Evolutionary conservation across 2,113 vertebrate species (phyloP).

Genomic region (Arothron firmamentum): DNA sequence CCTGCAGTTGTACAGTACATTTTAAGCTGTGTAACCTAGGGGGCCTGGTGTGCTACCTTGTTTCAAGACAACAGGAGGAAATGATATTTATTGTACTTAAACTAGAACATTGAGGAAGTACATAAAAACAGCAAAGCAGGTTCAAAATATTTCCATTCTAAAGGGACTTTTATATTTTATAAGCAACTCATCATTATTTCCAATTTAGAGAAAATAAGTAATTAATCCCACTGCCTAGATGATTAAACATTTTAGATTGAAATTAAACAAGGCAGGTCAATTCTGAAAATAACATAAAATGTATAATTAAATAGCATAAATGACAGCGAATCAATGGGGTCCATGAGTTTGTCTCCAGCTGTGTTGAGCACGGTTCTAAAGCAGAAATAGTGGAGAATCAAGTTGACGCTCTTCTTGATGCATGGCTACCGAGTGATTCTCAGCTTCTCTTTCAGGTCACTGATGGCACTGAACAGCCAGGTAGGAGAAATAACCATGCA

Average conservation of each 20-base stretch:
- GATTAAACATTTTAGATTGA: constrained; percentile 1
- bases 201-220: neutral
- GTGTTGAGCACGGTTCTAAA: constrained; percentile 17
- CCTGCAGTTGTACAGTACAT: neutral
- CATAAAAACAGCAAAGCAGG: neutral
- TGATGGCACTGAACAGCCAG: constrained; percentile 36
- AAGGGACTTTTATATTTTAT: neutral
- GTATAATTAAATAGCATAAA: constrained; percentile 30
- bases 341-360: constrained; percentile 22
- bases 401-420: constrained; percentile 19
- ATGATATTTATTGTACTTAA: constrained; percentile 8
- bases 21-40: constrained; percentile 3
- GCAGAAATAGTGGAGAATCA: constrained; percentile 14
- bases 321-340: constrained; percentile 21
- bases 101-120: constrained; percentile 3
- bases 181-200: constrained; percentile 1
- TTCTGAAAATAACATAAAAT: constrained; percentile 45
- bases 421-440: constrained; percentile 19
- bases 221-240: neutral
- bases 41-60: neutral
- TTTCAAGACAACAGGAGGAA: neutral
- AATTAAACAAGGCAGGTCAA: constrained; percentile 9
- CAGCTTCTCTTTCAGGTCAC: constrained; percentile 33
- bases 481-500: constrained; percentile 44
- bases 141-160: neutral